phyloP scores from a whole-genome alignment of 2,888 invertebrate genomes.

The Hirudinaria manillensis region DNA sequence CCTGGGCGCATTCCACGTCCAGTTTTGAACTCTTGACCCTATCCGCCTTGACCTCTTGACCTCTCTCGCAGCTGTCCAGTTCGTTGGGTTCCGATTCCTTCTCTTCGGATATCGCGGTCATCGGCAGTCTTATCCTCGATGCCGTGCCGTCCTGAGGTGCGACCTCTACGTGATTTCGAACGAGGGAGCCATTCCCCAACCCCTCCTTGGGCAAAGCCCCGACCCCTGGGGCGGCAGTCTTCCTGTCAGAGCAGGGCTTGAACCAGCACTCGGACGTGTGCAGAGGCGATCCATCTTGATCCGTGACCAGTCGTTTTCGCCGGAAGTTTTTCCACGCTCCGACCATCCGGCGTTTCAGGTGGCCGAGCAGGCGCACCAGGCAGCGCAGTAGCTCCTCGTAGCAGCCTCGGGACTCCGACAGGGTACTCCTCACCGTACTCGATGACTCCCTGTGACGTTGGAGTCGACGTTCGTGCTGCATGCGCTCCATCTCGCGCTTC shows the following conservation, averaged over 20 bases:
- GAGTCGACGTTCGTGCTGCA: conserved; percentile 78
- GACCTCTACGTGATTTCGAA: not conserved
- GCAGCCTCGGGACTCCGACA: conserved; percentile 12
- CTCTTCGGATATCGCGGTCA: not conserved
- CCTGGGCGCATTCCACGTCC: no score
- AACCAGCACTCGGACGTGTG: not conserved
- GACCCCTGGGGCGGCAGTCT: no score
- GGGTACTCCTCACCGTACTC: conserved; percentile 13
- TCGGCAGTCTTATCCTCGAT: not conserved
- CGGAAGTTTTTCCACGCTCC: conserved; percentile 6
- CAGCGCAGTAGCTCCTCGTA: conserved; percentile 19
- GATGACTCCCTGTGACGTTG: conserved; percentile 7
- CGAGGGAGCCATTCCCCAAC: conserved; percentile 1
- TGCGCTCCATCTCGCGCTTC: conserved; percentile 97
- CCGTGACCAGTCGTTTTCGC: not conserved
- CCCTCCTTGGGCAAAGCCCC: not conserved
- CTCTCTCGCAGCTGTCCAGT: no score
- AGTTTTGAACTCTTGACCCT: no score
- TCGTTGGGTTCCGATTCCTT: not conserved
- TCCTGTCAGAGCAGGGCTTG: not conserved
- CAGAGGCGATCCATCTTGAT: not conserved
- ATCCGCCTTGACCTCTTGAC: no score
- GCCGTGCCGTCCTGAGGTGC: not conserved
- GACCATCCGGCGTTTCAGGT: not conserved
- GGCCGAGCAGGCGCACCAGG: not conserved